Conservation (phyloP, 1,140 invertebrate species). For the Akabosia matsudoensis region DNA sequence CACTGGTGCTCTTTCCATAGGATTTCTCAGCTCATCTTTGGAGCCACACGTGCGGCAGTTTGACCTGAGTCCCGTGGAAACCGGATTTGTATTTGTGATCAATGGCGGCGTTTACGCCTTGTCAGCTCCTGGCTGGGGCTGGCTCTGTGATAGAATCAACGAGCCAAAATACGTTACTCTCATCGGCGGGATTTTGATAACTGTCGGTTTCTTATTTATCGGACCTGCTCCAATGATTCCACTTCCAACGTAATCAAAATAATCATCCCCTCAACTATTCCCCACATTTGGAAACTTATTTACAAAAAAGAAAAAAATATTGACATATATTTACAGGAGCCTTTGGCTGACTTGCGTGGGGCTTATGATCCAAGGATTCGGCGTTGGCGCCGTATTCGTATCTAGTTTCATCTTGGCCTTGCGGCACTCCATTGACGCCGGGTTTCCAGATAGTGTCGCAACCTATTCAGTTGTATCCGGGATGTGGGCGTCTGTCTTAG, state of each 20-base stretch:
- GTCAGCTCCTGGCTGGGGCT: conserved; percentile 72
- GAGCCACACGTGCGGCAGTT: conserved; percentile 75
- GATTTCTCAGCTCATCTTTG: conserved; percentile 74
- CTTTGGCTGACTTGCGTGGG: conserved; percentile 67
- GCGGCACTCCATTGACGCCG: conserved; percentile 60
- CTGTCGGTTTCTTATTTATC: conserved; percentile 65
- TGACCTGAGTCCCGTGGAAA: conserved; percentile 65
- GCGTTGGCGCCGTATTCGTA: conserved; percentile 74
- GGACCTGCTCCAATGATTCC: conserved; percentile 72
- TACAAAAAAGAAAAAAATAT: background rate
- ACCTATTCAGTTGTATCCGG: conserved; percentile 54
- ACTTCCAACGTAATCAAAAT: conserved; percentile 55
- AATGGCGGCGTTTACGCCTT: conserved; percentile 78
- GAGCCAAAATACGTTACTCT: conserved; percentile 66
- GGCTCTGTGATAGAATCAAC: conserved; percentile 65
- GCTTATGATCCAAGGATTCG: conserved; percentile 70
- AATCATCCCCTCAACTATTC: background rate
- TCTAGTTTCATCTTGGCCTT: conserved; percentile 77
- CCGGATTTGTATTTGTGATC: conserved; percentile 82
- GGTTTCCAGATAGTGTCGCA: conserved; percentile 52
- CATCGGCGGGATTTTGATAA: conserved; percentile 64
- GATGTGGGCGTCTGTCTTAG: conserved; percentile 52
- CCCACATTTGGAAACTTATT: background rate
- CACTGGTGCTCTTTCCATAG: conserved; percentile 72
- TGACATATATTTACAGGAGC: conserved; percentile 54